Evolutionary conservation across 53 echinoderm and acorn worm genomes (phyloP).

Genomic region (Luidia sarsii): DNA sequence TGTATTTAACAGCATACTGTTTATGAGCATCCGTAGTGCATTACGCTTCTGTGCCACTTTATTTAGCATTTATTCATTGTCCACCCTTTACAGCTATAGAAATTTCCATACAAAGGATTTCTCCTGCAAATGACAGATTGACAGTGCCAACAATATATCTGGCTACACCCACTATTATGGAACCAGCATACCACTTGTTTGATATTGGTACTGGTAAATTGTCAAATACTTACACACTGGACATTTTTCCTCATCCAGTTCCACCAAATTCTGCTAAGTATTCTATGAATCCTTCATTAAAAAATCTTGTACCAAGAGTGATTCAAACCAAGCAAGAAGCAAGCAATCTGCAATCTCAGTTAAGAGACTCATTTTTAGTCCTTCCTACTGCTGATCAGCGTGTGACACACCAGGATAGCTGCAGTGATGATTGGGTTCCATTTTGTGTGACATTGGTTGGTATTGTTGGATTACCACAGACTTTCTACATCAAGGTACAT

Average conservation of each 20-base stretch:
- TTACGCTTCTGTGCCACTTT: no score
- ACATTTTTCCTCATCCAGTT: not conserved
- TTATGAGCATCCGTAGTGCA: no score
- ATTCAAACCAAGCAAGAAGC: slow-evolving; percentile 42
- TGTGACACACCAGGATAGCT: not conserved
- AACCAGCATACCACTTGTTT: not conserved
- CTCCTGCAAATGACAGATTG: not conserved
- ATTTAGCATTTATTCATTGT: no score
- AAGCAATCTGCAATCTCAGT: not conserved
- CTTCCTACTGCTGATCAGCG: slow-evolving; percentile 35
- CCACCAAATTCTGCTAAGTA: not conserved
- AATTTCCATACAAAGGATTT: no score
- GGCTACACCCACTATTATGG: slow-evolving; percentile 37
- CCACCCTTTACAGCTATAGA: no score
- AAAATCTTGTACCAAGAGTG: not conserved
- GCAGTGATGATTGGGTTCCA: slow-evolving; percentile 52
- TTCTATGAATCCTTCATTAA: not conserved
- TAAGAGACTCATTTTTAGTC: not conserved
- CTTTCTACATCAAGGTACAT: no score
- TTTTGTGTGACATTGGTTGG: slow-evolving; percentile 46
- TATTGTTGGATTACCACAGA: slow-evolving; percentile 23
- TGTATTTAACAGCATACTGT: not conserved
- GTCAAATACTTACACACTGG: not conserved
- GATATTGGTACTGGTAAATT: not conserved
- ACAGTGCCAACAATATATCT: slow-evolving; percentile 37